A percentile compares a stretch with the other conserved stretches of the same genome.
phyloP scores from a whole-genome alignment of 2,797 vertebrate genomes.

The Gastrophryne carolinensis region DNA sequence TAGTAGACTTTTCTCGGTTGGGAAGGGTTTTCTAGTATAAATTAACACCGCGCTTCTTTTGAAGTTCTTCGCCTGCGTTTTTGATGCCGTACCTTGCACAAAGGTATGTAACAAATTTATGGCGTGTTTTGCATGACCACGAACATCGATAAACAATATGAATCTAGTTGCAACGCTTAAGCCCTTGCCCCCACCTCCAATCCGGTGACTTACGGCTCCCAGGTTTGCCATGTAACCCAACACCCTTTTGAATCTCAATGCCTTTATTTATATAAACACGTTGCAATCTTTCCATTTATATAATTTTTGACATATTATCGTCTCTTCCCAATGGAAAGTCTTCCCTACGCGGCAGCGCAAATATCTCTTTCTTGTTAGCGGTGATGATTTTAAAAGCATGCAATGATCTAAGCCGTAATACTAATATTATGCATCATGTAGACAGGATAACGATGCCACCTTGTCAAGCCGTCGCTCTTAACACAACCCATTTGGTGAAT shows the following conservation, averaged over 20 bases:
- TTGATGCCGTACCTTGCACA: neutral
- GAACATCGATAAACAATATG: constrained; percentile 15
- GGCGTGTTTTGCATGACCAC: constrained; percentile 1
- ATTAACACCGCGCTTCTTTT: neutral
- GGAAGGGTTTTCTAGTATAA: neutral
- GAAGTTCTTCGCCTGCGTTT: neutral
- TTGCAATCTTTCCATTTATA: constrained; percentile 35
- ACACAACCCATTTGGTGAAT: constrained; percentile 61
- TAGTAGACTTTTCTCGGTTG: no score
- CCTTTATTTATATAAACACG: constrained; percentile 39
- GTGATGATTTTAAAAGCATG: constrained; percentile 63
- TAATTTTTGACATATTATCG: constrained; percentile 40
- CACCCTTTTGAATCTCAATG: neutral
- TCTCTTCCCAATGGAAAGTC: constrained; percentile 56
- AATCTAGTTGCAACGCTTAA: neutral
- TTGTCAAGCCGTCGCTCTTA: constrained; percentile 61
- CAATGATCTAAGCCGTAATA: constrained; percentile 61
- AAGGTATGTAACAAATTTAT: constrained; percentile 20
- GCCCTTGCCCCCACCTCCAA: neutral
- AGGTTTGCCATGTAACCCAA: constrained; percentile 16
- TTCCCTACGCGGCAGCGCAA: constrained; percentile 36
- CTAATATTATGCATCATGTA: constrained; percentile 63
- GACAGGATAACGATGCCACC: constrained; percentile 64
- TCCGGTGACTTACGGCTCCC: neutral
- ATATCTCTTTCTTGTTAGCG: constrained; percentile 31